Evolutionary conservation across 53 echinoderm and acorn worm species (phyloP).

Genomic region (Antedon mediterranea): DNA sequence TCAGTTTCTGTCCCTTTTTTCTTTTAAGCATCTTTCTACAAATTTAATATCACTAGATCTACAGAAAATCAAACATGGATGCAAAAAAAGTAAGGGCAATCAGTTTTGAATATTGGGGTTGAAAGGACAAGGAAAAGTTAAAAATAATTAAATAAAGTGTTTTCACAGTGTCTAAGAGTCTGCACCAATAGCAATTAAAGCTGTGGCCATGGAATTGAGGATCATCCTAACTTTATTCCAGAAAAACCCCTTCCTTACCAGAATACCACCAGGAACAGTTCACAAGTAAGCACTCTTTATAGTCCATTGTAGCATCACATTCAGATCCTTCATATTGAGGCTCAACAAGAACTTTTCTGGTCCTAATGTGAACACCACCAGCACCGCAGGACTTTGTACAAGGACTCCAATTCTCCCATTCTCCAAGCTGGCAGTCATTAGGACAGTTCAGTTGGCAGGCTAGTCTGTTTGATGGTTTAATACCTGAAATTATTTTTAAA

Average conservation of each 20-base stretch:
- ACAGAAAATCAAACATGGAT: too few species aligned
- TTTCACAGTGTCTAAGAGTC: too few species aligned
- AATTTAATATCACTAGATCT: too few species aligned
- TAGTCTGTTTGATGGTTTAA: slow-evolving; percentile 13
- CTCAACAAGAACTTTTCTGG: slow-evolving; percentile 38
- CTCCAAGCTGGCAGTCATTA: slow-evolving; percentile 63
- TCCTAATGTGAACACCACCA: slow-evolving; percentile 52
- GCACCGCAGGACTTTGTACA: slow-evolving; percentile 75
- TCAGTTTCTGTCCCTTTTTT: too few species aligned
- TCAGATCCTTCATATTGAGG: slow-evolving; percentile 38
- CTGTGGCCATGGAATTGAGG: too few species aligned
- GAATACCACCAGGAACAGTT: slow-evolving; percentile 90
- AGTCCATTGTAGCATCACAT: slow-evolving; percentile 45
- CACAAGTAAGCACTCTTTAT: slow-evolving; percentile 58
- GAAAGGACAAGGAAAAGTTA: too few species aligned
- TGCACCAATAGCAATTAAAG: too few species aligned
- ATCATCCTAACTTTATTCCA: too few species aligned
- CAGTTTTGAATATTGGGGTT: too few species aligned
- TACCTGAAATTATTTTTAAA: slow-evolving; percentile 10
- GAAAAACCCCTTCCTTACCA: slow-evolving; percentile 34
- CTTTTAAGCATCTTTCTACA: too few species aligned
- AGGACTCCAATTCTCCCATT: slow-evolving; percentile 89
- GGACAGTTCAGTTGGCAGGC: slow-evolving; percentile 84
- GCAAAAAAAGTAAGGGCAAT: too few species aligned
- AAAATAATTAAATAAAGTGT: too few species aligned